A percentile compares a stretch with the other conserved stretches of the same genome.
phyloP scores from a whole-genome alignment of 2,888 invertebrate genomes.

The Chaetogeoica ovagalla region DNA sequence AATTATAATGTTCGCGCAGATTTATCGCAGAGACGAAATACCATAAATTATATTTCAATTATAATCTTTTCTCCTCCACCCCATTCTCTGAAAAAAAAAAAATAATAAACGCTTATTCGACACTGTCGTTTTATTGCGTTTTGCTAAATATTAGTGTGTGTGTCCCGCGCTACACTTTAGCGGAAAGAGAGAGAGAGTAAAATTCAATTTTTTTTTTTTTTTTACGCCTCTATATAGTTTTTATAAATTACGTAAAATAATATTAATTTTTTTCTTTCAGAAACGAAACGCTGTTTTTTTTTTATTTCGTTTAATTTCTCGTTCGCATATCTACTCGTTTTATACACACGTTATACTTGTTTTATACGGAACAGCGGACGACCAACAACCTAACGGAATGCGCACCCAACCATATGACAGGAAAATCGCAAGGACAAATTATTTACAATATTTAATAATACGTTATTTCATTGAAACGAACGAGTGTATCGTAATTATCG shows the following conservation, averaged over 20 bases:
- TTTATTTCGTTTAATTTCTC: not conserved
- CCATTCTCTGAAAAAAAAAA: not conserved
- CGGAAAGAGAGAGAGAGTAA: not conserved
- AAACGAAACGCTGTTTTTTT: slow-evolving; percentile 1
- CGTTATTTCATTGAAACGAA: too few relatives aligned
- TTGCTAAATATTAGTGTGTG: slow-evolving; percentile 14
- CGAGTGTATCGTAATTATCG: too few relatives aligned
- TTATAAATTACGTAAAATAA: slow-evolving; percentile 15
- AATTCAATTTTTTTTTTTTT: slow-evolving; percentile 21
- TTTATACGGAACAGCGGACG: not conserved
- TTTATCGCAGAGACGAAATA: too few relatives aligned
- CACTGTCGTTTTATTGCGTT: slow-evolving; percentile 31
- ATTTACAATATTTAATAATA: too few relatives aligned
- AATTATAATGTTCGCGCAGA: too few relatives aligned
- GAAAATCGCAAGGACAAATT: too few relatives aligned
- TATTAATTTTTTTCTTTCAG: not conserved
- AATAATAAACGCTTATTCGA: slow-evolving; percentile 22
- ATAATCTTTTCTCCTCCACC: not conserved
- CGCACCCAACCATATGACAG: too few relatives aligned
- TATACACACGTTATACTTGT: too few relatives aligned
- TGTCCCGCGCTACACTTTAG: too few relatives aligned
- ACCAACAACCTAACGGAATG: not conserved
- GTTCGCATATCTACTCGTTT: not conserved
- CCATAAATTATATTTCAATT: not conserved
- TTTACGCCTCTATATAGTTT: not conserved